Evolutionary conservation across 2,888 invertebrate species (phyloP).

Genomic region (Andrena dorsata): DNA sequence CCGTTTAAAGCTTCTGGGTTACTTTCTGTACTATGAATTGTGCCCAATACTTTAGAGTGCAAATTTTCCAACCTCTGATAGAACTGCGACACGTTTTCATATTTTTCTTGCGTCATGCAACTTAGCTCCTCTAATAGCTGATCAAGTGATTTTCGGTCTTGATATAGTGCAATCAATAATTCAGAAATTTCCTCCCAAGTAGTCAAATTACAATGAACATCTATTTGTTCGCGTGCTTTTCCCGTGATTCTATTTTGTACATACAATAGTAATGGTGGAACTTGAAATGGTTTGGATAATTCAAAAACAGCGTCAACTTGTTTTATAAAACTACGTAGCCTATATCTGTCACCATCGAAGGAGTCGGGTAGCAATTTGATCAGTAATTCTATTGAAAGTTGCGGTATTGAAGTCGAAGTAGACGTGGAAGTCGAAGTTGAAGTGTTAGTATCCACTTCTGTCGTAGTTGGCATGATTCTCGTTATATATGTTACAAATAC

Average conservation of each 20-base stretch:
- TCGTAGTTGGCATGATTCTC: too few relatives aligned
- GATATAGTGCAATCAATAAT: slow-evolving; percentile 20
- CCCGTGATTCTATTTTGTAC: slow-evolving; percentile 16
- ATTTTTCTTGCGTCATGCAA: too few relatives aligned
- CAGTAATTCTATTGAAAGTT: background rate
- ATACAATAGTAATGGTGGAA: background rate
- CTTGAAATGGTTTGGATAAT: slow-evolving; percentile 1
- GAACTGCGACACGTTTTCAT: too few relatives aligned
- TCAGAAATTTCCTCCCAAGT: slow-evolving; percentile 18
- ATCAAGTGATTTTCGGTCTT: slow-evolving; percentile 13
- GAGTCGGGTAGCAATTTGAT: slow-evolving; percentile 10
- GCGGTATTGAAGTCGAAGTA: background rate
- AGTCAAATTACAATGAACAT: slow-evolving; percentile 15
- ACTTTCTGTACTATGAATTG: too few relatives aligned
- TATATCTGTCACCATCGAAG: slow-evolving; percentile 7
- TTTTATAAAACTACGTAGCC: slow-evolving; percentile 7
- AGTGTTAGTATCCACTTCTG: too few relatives aligned
- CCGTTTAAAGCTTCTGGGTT: background rate
- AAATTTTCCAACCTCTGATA: too few relatives aligned
- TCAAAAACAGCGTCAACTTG: background rate
- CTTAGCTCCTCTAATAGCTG: too few relatives aligned
- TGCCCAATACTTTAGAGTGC: too few relatives aligned
- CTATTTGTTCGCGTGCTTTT: slow-evolving; percentile 26
- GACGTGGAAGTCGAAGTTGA: too few relatives aligned
- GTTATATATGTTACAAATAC: too few relatives aligned